These are phyloP conservation scores for Tanypteryx hageni DNA, from an alignment of 2,888 invertebrate species.

Conservation along the genomic window DNA sequence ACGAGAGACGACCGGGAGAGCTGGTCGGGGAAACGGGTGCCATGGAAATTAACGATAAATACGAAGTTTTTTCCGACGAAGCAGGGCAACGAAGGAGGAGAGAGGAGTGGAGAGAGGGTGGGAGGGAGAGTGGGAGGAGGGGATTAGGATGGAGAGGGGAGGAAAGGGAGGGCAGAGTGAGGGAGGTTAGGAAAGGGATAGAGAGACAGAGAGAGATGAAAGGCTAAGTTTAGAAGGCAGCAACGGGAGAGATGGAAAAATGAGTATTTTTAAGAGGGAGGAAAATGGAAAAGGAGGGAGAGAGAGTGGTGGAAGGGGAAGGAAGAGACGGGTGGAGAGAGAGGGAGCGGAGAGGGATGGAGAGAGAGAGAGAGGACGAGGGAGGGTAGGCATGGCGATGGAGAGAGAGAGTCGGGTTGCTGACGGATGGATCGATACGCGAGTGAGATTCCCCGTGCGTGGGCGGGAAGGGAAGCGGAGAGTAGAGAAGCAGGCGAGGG, in stretches of 20 bases:
- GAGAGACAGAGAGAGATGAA: neutral
- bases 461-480: neutral
- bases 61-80: neutral
- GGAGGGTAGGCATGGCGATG: neutral
- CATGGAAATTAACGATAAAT: neutral
- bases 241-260: too few species aligned
- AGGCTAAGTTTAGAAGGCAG: too few species aligned
- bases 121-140: neutral
- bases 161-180: neutral
- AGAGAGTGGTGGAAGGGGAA: neutral
- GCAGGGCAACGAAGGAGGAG: neutral
- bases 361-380: neutral
- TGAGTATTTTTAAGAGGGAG: neutral
- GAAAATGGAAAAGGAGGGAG: neutral
- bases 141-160: neutral
- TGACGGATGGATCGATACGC: conserved; percentile 57
- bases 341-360: neutral
- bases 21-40: neutral
- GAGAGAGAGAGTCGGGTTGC: conserved; percentile 17
- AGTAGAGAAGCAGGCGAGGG: neutral
- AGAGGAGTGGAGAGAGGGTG: neutral
- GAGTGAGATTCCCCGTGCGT: conserved; percentile 43
- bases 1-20: neutral
- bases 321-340: neutral
- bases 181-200: neutral